phyloP scores from a whole-genome alignment of 2,888 invertebrate species.

The Phymatocera aterrima region DNA sequence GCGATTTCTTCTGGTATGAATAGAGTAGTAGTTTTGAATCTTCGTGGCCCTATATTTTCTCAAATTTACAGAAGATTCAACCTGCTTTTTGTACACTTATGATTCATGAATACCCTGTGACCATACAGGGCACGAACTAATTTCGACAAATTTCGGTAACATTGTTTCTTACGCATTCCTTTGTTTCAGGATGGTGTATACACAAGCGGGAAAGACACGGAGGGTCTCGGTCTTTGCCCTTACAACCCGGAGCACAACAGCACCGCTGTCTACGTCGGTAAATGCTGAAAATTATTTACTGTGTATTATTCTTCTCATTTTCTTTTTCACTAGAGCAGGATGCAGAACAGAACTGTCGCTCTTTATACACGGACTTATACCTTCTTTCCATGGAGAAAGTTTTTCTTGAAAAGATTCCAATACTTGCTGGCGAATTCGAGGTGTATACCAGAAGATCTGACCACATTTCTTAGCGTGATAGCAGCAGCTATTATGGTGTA shows the following conservation, averaged over 20 bases:
- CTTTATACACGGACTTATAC: too few relatives aligned
- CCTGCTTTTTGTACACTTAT: not conserved
- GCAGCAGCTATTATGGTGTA: too few relatives aligned
- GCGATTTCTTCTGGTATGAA: too few relatives aligned
- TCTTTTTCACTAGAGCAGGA: too few relatives aligned
- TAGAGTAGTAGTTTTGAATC: not conserved
- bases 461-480: too few relatives aligned
- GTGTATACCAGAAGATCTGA: too few relatives aligned
- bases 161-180: constrained; percentile 53
- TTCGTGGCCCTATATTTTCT: too few relatives aligned
- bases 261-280: constrained; percentile 89
- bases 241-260: constrained; percentile 97
- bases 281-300: constrained; percentile 57
- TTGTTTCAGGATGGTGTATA: constrained; percentile 75
- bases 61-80: not conserved
- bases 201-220: constrained; percentile 81
- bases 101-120: not conserved
- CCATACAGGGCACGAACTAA: not conserved
- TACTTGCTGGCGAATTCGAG: too few relatives aligned
- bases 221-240: constrained; percentile 92
- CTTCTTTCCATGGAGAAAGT: too few relatives aligned
- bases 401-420: too few relatives aligned
- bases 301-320: constrained; percentile 48
- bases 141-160: constrained; percentile 17
- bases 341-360: too few relatives aligned